Base-by-base conservation (phyloP, 2,113 vertebrate genomes). In the Pyxicephalus adspersus region DNA sequence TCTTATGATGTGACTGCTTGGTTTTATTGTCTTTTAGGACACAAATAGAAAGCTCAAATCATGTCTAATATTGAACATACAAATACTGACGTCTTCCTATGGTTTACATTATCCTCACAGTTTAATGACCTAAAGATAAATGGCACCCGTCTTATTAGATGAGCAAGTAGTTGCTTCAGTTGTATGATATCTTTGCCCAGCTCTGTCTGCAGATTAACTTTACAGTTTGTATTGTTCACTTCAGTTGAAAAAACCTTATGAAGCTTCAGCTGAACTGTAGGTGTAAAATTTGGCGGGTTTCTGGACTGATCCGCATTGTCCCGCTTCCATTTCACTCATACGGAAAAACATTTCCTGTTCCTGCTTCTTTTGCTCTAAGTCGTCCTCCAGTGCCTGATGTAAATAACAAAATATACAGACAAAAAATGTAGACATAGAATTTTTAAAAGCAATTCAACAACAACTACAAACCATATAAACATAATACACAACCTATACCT, bases 301-400 rank as follows among this genome's bases (percentile, higher is more conserved):
- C 84, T 81, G 90, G 0, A 94, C 91, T 2, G 96, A 94, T 80
- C 87, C 88, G 17, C 54, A 90, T 5, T 86, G 85, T 68, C 83
- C 88, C 19, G 93, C 93, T 0, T 83, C 68, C 1, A 90, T 88
- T 51, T 94, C 90, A 0, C 85, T 94, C 85, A 98, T 87, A 84
- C 84, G 95, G 87, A 99, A 98, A 91, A 99, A 99, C 78, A 90
- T 87, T 86, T 97, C 97, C 89, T 98, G 97, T 34, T 99, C 98
- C 6, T 74, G 89, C 55, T 95, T 98, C 90, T 92, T 98, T 86
- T 91, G 89, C 78, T 88, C 95, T 76, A 99, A 86, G 66, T 98
- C 96, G 0, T 98, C 96, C 85, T 99, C 98, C 66, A 99, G 92
- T 22, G 91, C 91, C 98, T 99, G 70, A 0, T n/a, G 60, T 22